Conservation (phyloP, 2,113 vertebrate genomes). For the Leucopsar rothschildi region DNA sequence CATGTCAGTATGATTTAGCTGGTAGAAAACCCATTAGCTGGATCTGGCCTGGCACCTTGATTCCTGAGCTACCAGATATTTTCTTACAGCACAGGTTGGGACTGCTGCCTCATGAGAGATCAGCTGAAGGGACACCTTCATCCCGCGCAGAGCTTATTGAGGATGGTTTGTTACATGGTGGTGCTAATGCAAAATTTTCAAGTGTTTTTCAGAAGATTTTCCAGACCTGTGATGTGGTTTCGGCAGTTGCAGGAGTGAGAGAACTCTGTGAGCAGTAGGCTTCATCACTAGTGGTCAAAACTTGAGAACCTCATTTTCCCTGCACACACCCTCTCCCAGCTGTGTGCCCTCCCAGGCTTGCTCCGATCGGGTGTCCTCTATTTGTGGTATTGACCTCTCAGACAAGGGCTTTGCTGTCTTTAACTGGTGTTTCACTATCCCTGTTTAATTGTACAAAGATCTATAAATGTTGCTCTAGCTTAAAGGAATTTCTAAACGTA, state of each 20-base stretch:
- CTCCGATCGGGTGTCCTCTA: background rate
- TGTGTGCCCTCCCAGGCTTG: background rate
- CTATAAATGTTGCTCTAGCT: background rate
- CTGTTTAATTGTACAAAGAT: background rate
- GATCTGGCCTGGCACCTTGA: background rate
- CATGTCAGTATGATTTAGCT: background rate
- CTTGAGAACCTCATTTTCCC: background rate
- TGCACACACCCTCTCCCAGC: background rate
- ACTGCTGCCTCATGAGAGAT: background rate
- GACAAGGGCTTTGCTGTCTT: background rate
- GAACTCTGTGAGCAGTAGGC: background rate
- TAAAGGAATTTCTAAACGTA: background rate
- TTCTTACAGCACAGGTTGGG: background rate
- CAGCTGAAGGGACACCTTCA: background rate
- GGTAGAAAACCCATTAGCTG: background rate
- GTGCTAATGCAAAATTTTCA: constrained; percentile 4
- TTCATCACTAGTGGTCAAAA: background rate
- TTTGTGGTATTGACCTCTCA: background rate
- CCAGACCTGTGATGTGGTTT: constrained; percentile 18
- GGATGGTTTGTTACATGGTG: background rate
- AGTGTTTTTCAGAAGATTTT: constrained; percentile 9
- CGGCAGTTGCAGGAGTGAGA: background rate
- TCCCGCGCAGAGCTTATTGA: background rate
- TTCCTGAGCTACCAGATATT: background rate
- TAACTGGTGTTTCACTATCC: background rate